Evolutionary conservation across 2,113 vertebrate genomes (phyloP).

Genomic region (Prunella himalayana): DNA sequence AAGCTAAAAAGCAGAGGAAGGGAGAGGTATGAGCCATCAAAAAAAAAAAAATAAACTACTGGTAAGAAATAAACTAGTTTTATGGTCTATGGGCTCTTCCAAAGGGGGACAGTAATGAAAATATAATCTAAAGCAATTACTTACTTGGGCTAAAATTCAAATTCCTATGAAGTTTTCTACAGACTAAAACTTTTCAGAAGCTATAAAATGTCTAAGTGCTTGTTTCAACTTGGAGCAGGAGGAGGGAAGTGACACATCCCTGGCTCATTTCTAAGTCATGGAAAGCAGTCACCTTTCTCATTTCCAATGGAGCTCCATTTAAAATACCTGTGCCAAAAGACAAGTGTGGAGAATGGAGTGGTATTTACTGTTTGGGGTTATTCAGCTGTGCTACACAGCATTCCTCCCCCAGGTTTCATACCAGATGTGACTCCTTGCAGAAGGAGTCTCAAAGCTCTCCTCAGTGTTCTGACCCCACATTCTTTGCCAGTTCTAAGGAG

Average conservation of each 20-base stretch:
- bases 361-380: not conserved
- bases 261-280: not conserved
- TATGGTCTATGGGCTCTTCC: not conserved
- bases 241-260: not conserved
- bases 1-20: not conserved
- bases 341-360: not conserved
- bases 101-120: not conserved
- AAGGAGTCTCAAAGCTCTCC: not conserved
- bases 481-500: not conserved
- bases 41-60: slow-evolving; percentile 14
- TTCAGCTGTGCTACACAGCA: not conserved
- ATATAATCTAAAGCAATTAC: slow-evolving; percentile 1
- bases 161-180: not conserved
- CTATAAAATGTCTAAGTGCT: not conserved
- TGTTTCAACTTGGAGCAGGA: not conserved
- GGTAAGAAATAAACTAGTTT: slow-evolving; percentile 14
- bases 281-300: slow-evolving; percentile 10
- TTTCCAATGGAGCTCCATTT: not conserved
- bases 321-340: not conserved
- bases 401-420: not conserved
- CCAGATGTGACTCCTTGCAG: not conserved
- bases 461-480: not conserved
- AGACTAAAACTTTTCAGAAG: slow-evolving; percentile 9
- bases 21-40: not conserved
- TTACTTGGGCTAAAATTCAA: slow-evolving; percentile 1